Percentiles rank a stretch among this genome's conserved stretches.
Evolutionary conservation across 92 coral and sea anemone genomes (phyloP).

Genomic region (Umimayanthus chanpuru): DNA sequence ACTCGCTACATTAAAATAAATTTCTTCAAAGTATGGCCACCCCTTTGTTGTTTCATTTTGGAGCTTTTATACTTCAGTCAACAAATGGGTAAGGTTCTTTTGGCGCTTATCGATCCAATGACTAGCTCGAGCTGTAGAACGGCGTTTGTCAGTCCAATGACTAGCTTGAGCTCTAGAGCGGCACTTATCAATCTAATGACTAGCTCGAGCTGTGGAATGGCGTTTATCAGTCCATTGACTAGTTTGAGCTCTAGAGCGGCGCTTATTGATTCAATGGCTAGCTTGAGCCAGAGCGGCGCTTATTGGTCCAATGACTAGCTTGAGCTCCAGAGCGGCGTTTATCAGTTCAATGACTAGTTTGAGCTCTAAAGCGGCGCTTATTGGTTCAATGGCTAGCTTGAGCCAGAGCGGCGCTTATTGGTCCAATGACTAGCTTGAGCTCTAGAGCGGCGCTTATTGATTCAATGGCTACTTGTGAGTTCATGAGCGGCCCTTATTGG

Average conservation of each 20-base stretch:
- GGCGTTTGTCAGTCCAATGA: background rate
- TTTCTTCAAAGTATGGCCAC: too few relatives aligned
- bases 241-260: background rate
- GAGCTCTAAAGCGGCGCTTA: background rate
- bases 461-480: background rate
- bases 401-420: background rate
- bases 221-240: background rate
- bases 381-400: background rate
- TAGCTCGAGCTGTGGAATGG: background rate
- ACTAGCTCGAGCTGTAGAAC: background rate
- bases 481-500: background rate
- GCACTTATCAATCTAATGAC: background rate
- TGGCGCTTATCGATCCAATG: background rate
- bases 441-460: background rate
- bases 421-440: too few relatives aligned
- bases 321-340: background rate
- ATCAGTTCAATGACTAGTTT: too few relatives aligned
- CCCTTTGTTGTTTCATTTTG: too few relatives aligned
- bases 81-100: too few relatives aligned
- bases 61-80: too few relatives aligned
- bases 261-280: background rate
- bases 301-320: too few relatives aligned
- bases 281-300: background rate
- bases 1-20: too few relatives aligned
- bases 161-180: background rate